Conservation (phyloP, 2,797 vertebrate genomes). For the Pampus argenteus region DNA sequence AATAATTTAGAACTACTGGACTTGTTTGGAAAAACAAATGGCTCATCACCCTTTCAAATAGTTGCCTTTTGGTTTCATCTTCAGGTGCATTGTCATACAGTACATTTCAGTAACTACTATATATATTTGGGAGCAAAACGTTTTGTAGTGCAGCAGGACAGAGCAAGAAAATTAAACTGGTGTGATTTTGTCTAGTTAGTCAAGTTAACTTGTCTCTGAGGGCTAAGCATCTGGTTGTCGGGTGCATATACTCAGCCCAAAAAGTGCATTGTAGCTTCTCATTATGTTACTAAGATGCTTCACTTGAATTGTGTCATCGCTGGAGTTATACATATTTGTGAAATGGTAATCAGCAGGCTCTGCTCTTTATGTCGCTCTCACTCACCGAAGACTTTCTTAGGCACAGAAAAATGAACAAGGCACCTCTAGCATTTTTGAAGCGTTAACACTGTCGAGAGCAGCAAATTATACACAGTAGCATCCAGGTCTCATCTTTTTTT, state of each 20-base stretch:
- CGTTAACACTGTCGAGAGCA: slow-evolving; percentile 83
- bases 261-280: slow-evolving; percentile 81
- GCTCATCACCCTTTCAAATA: slow-evolving; percentile 75
- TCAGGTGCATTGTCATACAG: slow-evolving; percentile 69
- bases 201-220: slow-evolving; percentile 54
- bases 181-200: slow-evolving; percentile 42
- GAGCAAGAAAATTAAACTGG: slow-evolving; percentile 55
- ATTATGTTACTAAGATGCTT: slow-evolving; percentile 68
- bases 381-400: slow-evolving; percentile 80
- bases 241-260: slow-evolving; percentile 71
- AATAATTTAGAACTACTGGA: slow-evolving; percentile 78
- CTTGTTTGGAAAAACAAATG: slow-evolving; percentile 79
- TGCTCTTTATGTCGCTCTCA: slow-evolving; percentile 67
- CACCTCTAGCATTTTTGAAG: slow-evolving; percentile 86
- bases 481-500: slow-evolving; percentile 73
- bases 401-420: slow-evolving; percentile 88
- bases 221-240: slow-evolving; percentile 65
- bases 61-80: slow-evolving; percentile 78
- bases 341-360: slow-evolving; percentile 70
- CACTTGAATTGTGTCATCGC: slow-evolving; percentile 60
- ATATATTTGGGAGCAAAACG: slow-evolving; percentile 40
- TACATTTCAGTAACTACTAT: slow-evolving; percentile 67
- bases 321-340: slow-evolving; percentile 67
- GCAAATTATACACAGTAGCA: slow-evolving; percentile 83
- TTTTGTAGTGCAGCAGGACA: slow-evolving; percentile 77